A percentile compares a stretch with the other conserved stretches of the same genome.
phyloP scores from a whole-genome alignment of 2,113 vertebrate genomes.

The Phocoena sinus region DNA sequence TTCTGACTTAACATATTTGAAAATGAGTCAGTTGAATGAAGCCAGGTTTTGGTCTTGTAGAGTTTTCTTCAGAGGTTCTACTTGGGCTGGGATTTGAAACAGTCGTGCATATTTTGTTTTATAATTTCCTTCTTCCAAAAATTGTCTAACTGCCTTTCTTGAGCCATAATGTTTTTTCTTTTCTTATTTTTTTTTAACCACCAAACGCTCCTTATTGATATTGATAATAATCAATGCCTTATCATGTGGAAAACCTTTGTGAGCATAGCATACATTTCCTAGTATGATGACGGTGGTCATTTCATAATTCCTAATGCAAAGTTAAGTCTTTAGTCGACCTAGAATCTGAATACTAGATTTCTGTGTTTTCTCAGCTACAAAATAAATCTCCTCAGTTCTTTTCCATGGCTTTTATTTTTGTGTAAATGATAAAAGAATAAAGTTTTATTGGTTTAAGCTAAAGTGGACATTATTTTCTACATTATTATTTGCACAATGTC shows the following conservation, averaged over 20 bases:
- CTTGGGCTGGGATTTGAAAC: neutral
- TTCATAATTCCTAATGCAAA: neutral
- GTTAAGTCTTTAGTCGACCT: neutral
- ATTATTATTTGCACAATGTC: neutral
- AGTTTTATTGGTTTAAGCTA: neutral
- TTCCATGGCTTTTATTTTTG: neutral
- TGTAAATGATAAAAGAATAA: neutral
- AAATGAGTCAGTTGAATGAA: too few species aligned
- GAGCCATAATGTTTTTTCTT: neutral
- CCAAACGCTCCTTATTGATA: neutral
- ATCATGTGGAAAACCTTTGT: neutral
- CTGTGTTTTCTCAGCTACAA: neutral
- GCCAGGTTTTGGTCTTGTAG: neutral
- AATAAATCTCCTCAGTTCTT: neutral
- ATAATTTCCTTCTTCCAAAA: neutral
- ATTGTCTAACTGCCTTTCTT: too few species aligned
- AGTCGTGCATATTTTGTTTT: neutral
- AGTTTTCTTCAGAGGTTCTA: neutral
- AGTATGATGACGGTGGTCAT: accelerated
- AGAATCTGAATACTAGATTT: neutral
- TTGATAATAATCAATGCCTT: neutral
- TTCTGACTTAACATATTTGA: neutral
- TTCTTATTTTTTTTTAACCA: too few species aligned
- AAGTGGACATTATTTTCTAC: neutral
- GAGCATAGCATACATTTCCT: too few species aligned